Evolutionary conservation across 2,113 vertebrate genomes (phyloP).

Genomic region (Callocephalon fimbriatum): DNA sequence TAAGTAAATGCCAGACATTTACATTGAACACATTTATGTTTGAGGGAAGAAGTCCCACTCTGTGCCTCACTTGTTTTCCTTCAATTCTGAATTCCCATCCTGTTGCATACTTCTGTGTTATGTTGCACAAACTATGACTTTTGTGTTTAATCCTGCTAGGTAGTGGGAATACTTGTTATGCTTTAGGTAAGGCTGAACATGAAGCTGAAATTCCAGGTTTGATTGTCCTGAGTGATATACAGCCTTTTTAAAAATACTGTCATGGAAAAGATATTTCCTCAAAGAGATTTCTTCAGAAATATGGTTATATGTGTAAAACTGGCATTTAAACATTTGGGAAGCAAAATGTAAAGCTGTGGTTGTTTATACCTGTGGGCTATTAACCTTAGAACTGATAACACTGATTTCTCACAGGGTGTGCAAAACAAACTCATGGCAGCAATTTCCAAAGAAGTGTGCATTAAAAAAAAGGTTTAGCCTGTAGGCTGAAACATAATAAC

Average conservation of each 20-base stretch:
- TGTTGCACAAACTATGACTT: neutral
- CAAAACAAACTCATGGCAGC: neutral
- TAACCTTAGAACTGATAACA: neutral
- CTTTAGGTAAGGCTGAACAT: neutral
- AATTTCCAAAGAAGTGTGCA: neutral
- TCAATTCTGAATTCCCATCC: neutral
- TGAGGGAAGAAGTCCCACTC: neutral
- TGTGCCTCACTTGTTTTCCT: neutral
- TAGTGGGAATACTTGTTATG: neutral
- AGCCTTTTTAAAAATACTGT: neutral
- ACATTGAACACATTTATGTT: neutral
- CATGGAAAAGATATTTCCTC: neutral
- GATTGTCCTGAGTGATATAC: neutral
- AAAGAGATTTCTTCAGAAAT: neutral
- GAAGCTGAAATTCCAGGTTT: neutral
- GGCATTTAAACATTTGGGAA: neutral
- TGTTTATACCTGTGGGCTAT: neutral
- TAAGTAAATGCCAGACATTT: neutral
- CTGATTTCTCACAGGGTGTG: neutral
- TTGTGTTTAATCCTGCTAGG: neutral
- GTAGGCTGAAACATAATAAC: neutral
- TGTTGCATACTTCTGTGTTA: neutral
- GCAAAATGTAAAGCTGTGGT: neutral
- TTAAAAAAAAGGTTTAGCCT: neutral
- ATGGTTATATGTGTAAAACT: neutral